phyloP scores from a whole-genome alignment of 1,140 invertebrate genomes.

The Argopecten irradians region DNA sequence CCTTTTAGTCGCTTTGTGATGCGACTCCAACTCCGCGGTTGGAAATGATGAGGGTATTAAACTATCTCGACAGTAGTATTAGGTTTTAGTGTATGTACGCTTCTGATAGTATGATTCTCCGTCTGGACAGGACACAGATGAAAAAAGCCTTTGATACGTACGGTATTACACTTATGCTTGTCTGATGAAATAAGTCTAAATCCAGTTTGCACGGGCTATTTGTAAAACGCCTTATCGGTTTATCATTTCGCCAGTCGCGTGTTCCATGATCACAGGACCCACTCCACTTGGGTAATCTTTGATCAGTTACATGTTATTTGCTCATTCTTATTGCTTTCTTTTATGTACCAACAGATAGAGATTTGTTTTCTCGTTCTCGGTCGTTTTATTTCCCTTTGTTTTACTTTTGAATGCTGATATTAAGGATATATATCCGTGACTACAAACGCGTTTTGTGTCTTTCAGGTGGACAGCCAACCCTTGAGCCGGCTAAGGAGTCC shows the following conservation, averaged over 20 bases:
- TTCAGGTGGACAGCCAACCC: not conserved
- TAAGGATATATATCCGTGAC: not conserved
- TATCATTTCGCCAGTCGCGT: conserved; percentile 14
- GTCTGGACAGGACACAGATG: conserved; percentile 4
- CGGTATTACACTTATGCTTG: conserved; percentile 21
- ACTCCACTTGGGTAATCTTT: not conserved
- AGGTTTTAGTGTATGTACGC: not conserved
- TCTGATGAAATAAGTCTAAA: conserved; percentile 23
- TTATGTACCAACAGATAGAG: conserved; percentile 17
- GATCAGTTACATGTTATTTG: conserved; percentile 3
- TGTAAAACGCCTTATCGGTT: conserved; percentile 1
- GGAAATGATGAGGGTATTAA: not conserved
- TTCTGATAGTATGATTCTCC: conserved; percentile 8
- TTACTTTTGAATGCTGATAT: not conserved
- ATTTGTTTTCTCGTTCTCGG: not conserved
- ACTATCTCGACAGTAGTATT: conserved; percentile 21
- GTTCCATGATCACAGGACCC: not conserved
- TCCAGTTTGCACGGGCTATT: conserved; percentile 20
- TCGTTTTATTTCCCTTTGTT: conserved; percentile 5
- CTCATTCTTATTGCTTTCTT: conserved; percentile 10
- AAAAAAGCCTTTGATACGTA: conserved; percentile 22
- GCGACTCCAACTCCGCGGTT: not conserved
- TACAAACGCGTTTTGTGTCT: not conserved
- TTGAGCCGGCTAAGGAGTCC: not conserved
- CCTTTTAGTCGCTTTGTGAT: not conserved